These are phyloP conservation scores for Cantharis flavilabris DNA, from an alignment of 2,888 invertebrate genomes.

Conservation along the genomic window DNA sequence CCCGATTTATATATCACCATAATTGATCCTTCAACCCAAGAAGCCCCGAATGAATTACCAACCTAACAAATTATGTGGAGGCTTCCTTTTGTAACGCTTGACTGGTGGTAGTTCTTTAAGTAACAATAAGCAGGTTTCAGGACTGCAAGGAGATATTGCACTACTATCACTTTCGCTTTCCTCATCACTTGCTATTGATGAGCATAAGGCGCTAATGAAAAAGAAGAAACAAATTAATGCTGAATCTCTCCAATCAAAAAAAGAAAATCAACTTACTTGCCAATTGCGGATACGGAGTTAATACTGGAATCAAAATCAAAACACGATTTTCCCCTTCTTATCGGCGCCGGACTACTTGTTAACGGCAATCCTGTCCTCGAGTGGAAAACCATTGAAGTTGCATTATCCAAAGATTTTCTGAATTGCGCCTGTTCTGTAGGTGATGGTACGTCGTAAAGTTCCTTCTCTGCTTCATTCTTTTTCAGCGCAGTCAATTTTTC, in stretches of 20 bases:
- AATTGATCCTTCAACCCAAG: slow-evolving; percentile 29
- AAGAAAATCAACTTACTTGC: slow-evolving; percentile 63
- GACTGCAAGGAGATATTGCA: slow-evolving; percentile 56
- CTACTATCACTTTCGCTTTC: slow-evolving; percentile 59
- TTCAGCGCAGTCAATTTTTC: slow-evolving; percentile 41
- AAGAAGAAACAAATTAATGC: not conserved
- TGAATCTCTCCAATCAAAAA: too few species aligned
- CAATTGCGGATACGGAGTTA: slow-evolving; percentile 77
- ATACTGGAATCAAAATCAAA: slow-evolving; percentile 86
- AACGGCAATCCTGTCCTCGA: slow-evolving; percentile 79
- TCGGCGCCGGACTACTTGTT: slow-evolving; percentile 85
- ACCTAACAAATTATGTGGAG: slow-evolving; percentile 54
- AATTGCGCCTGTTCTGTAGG: slow-evolving; percentile 74
- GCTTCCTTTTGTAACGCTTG: slow-evolving; percentile 49
- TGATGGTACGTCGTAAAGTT: slow-evolving; percentile 63
- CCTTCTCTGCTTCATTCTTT: slow-evolving; percentile 19
- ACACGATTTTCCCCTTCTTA: slow-evolving; percentile 74
- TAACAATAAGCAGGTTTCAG: slow-evolving; percentile 47
- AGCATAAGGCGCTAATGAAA: slow-evolving; percentile 67
- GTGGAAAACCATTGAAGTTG: slow-evolving; percentile 84
- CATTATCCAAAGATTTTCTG: slow-evolving; percentile 74
- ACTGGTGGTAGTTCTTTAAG: slow-evolving; percentile 44
- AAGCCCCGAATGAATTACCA: slow-evolving; percentile 43
- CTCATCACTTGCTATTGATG: slow-evolving; percentile 55
- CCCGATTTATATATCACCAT: slow-evolving; percentile 28